Percentiles rank a stretch among this genome's conserved stretches.
Conservation (phyloP, 2,888 invertebrate genomes). For the Saturnia japonica region DNA sequence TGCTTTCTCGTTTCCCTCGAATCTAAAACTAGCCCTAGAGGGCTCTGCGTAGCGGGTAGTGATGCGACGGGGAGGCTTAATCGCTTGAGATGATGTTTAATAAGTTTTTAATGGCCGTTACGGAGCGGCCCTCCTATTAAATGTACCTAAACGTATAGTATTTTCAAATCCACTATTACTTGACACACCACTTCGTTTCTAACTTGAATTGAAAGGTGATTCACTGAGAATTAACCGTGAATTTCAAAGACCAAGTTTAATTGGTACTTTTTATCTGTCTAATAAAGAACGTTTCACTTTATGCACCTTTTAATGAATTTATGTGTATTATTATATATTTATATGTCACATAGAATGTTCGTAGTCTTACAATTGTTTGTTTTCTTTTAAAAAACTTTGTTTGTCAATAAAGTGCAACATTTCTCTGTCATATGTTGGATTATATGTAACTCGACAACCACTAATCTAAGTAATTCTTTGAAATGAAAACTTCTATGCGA, state of each 20-base stretch:
- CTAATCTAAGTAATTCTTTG: too few relatives aligned
- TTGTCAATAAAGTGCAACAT: too few relatives aligned
- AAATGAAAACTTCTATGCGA: too few relatives aligned
- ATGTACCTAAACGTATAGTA: conserved; percentile 59
- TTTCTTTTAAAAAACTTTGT: too few relatives aligned
- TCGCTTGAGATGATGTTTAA: conserved; percentile 86
- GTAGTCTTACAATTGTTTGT: too few relatives aligned
- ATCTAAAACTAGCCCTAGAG: conserved; percentile 20
- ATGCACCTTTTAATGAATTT: neutral
- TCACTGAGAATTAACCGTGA: neutral
- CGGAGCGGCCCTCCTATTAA: conserved; percentile 68
- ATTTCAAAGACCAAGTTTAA: neutral
- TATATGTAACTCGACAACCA: too few relatives aligned
- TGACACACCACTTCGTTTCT: conserved; percentile 33
- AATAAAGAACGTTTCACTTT: neutral
- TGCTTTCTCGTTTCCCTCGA: conserved; percentile 12
- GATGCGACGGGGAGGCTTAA: conserved; percentile 69
- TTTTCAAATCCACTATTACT: conserved; percentile 46
- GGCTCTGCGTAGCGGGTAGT: conserved; percentile 12
- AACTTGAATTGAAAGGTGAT: neutral
- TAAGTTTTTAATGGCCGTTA: conserved; percentile 85
- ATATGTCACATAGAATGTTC: neutral
- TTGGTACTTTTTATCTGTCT: neutral
- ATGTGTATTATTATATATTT: neutral
- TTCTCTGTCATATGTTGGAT: too few relatives aligned